A percentile compares a stretch with the other conserved stretches of the same genome.
These are phyloP conservation scores for Paramormyrops hopkinsi DNA, from an alignment of 2,797 vertebrate genomes.

Conservation along the genomic window DNA sequence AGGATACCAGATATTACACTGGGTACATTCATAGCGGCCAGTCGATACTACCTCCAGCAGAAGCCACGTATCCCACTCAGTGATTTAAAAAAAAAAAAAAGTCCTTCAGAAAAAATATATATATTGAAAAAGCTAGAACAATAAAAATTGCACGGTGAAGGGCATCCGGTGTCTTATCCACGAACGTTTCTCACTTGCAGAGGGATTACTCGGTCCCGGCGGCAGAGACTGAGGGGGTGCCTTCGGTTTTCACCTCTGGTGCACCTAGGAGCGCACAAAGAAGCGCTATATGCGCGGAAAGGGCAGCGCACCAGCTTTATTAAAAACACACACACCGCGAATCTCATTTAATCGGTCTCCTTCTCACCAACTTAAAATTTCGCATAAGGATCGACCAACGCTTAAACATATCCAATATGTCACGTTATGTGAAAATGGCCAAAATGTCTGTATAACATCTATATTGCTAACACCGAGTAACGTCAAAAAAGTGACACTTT, in stretches of 20 bases:
- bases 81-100: neutral
- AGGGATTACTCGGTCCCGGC: neutral
- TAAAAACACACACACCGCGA: neutral
- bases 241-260: neutral
- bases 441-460: neutral
- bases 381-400: neutral
- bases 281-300: constrained; percentile 49
- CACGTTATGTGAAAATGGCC: neutral
- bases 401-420: neutral
- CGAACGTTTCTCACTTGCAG: neutral
- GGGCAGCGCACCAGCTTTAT: neutral
- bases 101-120: neutral
- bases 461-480: neutral
- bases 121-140: neutral
- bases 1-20: neutral
- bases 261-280: constrained; percentile 56
- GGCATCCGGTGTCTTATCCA: neutral
- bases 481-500: neutral
- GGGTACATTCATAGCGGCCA: constrained; percentile 1
- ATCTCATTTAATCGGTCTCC: neutral
- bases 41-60: neutral
- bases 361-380: neutral
- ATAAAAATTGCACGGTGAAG: neutral
- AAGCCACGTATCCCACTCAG: neutral
- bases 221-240: neutral